These are phyloP conservation scores for Triops cancriformis DNA, from an alignment of 1,140 invertebrate genomes.

Conservation along the genomic window DNA sequence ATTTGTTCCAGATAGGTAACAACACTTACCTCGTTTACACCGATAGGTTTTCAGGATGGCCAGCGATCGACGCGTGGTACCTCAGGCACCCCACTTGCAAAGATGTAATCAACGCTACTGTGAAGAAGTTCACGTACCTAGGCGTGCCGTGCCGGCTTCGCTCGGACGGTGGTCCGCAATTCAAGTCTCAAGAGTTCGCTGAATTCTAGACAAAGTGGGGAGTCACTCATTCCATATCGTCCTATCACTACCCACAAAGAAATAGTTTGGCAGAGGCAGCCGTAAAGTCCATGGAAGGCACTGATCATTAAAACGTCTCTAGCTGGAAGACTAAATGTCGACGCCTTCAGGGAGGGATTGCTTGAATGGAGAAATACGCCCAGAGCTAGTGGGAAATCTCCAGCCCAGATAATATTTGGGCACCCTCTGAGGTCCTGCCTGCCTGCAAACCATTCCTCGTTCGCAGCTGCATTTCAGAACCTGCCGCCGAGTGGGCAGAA, in stretches of 20 bases:
- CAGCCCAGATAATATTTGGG: slow-evolving; percentile 20
- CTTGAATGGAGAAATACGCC: slow-evolving; percentile 22
- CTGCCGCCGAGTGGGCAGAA: not conserved
- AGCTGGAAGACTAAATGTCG: not conserved
- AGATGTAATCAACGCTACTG: slow-evolving; percentile 26
- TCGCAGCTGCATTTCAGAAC: not conserved
- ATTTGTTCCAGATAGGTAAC: no score
- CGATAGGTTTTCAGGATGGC: slow-evolving; percentile 19
- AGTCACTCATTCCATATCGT: slow-evolving; percentile 16
- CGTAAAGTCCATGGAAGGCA: slow-evolving; percentile 28
- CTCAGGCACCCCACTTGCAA: not conserved
- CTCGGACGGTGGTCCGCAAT: no score
- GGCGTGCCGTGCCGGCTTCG: slow-evolving; percentile 39
- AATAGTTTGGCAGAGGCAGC: slow-evolving; percentile 30
- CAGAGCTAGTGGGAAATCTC: slow-evolving; percentile 15
- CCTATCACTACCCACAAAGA: slow-evolving; percentile 30
- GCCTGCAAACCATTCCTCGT: slow-evolving; percentile 14
- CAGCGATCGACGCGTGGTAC: not conserved
- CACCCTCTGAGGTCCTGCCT: slow-evolving; percentile 18
- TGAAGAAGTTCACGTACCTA: slow-evolving; percentile 37
- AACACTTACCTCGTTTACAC: slow-evolving; percentile 10
- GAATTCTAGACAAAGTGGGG: slow-evolving; percentile 33
- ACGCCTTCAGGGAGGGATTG: slow-evolving; percentile 15
- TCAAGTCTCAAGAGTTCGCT: slow-evolving; percentile 39
- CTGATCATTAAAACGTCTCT: slow-evolving; percentile 22